Base-by-base conservation (phyloP, 2,888 invertebrate species). In the Eupithecia subfuscata region DNA sequence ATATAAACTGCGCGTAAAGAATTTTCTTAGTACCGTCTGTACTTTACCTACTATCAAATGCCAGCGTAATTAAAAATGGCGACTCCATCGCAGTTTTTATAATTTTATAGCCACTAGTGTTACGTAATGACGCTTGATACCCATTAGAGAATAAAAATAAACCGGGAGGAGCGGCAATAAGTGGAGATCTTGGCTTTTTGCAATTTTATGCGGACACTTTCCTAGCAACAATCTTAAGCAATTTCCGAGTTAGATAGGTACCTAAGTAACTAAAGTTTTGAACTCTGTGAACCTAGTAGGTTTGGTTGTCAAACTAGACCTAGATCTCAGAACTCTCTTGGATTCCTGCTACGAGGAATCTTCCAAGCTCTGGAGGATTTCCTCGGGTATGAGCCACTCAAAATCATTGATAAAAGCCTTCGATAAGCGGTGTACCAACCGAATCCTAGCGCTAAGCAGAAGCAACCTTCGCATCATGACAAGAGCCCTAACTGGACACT, bases 111-210 rank as follows among this genome's bases (percentile, higher is more conserved):
- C 75, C 45, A 76, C 77, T 79, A 65, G 79, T 74, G 79, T 84
- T 84, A 83, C 81, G 82, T 81, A 85, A 85, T 81, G 80, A 75
- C 72, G 78, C 78, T 75, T 78, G 79, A 79, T 78, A 79, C 78
- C 60, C 25, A 81, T 75, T 77, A 75, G 40, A 64, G 73, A 77
- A 75, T 79, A 78, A 78, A 81, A 79, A 81, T 81, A 71, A 64
- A 76, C 73, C 71, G 69, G 75, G 76, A 75, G 18, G 30, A 48
- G n/a, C 73, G 22, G 78, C 80, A 83, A 79, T 81, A 34, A 34
- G 16, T 30, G 64, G 64, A 34, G 30, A 64, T 34, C 34, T 34
- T 64, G 16, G 34, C 30, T 34, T 34, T 34, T 34, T 64, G 34
- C 18, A 34, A 64, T 60, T 60, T 25, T 25, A 25, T 60, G 25